These are phyloP conservation scores for Halcyon chelicuti DNA, from an alignment of 2,797 vertebrate species.

Conservation along the genomic window DNA sequence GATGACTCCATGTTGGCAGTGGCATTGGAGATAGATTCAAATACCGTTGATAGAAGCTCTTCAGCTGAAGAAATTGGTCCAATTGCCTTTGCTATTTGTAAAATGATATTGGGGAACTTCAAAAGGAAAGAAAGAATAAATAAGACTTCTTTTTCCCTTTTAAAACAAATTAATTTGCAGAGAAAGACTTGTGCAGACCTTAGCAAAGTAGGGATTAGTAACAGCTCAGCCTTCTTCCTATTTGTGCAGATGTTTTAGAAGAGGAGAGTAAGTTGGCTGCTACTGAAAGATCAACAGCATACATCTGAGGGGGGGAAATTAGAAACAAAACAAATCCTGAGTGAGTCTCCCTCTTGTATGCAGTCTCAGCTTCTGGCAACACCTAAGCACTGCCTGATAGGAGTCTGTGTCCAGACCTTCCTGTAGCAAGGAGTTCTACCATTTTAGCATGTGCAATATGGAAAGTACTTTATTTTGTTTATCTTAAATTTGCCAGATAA, in stretches of 20 bases:
- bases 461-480: neutral
- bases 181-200: neutral
- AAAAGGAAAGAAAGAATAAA: neutral
- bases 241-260: neutral
- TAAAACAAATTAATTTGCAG: neutral
- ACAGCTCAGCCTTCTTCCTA: neutral
- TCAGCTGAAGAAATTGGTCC: constrained; percentile 16
- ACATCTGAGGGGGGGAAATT: neutral
- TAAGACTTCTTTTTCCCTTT: neutral
- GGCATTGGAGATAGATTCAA: constrained; percentile 60
- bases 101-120: constrained; percentile 78
- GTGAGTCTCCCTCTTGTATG: neutral
- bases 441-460: neutral
- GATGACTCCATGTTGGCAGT: neutral
- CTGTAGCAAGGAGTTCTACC: neutral
- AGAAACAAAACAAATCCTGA: constrained; percentile 13
- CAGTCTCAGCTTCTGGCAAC: neutral
- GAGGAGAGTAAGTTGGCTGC: neutral
- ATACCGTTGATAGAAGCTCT: constrained; percentile 77
- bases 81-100: constrained; percentile 64
- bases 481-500: neutral
- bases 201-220: neutral
- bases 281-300: neutral
- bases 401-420: neutral
- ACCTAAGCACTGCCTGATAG: neutral